Percentiles rank a stretch among this genome's conserved stretches.
phyloP scores from a whole-genome alignment of 2,113 vertebrate genomes.

The Oreotrochilus melanogaster region DNA sequence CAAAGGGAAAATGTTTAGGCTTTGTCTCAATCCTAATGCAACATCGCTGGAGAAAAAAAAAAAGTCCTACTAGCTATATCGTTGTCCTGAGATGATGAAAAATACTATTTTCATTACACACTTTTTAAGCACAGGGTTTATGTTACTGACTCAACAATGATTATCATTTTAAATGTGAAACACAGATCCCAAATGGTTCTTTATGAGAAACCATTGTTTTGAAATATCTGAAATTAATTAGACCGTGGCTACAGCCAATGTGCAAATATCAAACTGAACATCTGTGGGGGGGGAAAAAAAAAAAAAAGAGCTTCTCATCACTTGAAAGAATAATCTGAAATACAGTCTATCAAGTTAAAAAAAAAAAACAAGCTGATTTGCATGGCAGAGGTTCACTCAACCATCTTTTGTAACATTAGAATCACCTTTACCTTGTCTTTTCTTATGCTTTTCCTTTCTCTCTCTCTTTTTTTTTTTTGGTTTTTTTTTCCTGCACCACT shows the following conservation, averaged over 20 bases:
- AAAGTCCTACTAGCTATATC: not conserved
- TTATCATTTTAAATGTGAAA: conserved; percentile 59
- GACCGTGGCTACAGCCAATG: not conserved
- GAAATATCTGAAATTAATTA: conserved; percentile 69
- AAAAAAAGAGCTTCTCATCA: not conserved
- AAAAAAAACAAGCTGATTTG: not conserved
- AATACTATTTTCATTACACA: conserved; percentile 31
- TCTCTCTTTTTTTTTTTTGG: too few relatives aligned
- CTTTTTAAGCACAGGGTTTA: conserved; percentile 59
- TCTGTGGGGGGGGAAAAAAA: conserved; percentile 2
- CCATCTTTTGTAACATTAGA: not conserved
- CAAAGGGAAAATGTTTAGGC: conserved; percentile 47
- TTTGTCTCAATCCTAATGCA: conserved; percentile 42
- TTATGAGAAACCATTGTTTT: conserved; percentile 61
- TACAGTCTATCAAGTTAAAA: conserved; percentile 19
- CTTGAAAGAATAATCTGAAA: conserved; percentile 41
- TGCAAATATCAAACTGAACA: conserved; percentile 59
- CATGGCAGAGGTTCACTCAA: not conserved
- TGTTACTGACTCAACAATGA: conserved; percentile 40
- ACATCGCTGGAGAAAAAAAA: not conserved
- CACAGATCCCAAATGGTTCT: conserved; percentile 21
- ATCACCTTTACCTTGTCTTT: not conserved
- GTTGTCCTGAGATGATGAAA: not conserved
- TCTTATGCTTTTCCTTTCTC: not conserved
- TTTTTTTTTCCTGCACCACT: not conserved